These are phyloP conservation scores for Aproaerema taeniolella DNA, from an alignment of 2,888 invertebrate species.

Conservation along the genomic window DNA sequence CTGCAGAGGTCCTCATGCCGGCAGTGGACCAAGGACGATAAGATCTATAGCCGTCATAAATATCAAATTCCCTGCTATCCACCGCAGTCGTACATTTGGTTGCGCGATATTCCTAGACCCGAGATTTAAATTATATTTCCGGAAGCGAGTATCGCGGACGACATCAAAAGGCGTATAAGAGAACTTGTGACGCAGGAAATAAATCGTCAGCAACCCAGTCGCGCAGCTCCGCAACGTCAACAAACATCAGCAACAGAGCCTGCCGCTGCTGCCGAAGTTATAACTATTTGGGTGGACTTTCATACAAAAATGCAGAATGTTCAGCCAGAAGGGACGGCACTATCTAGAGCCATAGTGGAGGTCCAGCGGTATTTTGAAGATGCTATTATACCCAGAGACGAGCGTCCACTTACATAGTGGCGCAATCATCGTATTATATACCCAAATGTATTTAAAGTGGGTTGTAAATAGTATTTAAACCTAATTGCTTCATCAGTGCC, in stretches of 20 bases:
- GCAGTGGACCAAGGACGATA: too few species aligned
- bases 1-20: too few species aligned
- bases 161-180: not conserved
- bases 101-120: too few species aligned
- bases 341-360: not conserved
- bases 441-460: too few species aligned
- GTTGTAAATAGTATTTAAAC: too few species aligned
- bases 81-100: too few species aligned
- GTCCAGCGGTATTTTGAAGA: not conserved
- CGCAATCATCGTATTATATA: too few species aligned
- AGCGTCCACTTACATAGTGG: not conserved
- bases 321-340: not conserved
- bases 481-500: too few species aligned
- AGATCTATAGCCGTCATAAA: too few species aligned
- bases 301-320: not conserved
- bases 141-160: not conserved
- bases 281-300: not conserved
- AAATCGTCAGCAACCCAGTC: not conserved
- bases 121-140: too few species aligned
- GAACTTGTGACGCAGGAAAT: not conserved
- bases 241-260: not conserved
- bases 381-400: not conserved
- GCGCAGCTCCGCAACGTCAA: not conserved
- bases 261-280: not conserved
- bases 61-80: too few species aligned